Conservation (phyloP, 2,797 vertebrate species). For the Vespertilio murinus region DNA sequence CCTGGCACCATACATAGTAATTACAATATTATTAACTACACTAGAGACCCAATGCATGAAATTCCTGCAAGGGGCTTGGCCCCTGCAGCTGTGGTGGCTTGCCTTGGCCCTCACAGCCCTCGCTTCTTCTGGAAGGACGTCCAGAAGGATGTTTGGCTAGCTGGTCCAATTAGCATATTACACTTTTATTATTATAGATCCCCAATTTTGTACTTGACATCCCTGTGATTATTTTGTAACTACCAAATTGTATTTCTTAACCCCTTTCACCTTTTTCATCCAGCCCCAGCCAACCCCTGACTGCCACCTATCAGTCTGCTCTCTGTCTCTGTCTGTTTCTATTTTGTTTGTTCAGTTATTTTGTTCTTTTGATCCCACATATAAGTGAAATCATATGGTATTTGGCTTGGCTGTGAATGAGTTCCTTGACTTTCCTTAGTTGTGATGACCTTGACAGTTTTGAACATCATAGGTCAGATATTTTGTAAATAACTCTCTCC, state of each 20-base stretch:
- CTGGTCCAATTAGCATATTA: no score
- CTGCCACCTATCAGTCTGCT: background rate
- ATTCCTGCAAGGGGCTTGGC: no score
- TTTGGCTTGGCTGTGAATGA: background rate
- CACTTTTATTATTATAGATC: no score
- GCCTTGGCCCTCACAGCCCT: no score
- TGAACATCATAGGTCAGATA: background rate
- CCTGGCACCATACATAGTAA: no score
- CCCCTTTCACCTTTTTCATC: background rate
- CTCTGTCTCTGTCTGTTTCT: background rate
- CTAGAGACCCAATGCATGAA: no score
- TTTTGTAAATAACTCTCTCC: background rate
- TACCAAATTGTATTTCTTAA: background rate
- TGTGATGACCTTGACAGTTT: background rate
- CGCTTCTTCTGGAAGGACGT: no score
- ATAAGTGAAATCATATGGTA: background rate
- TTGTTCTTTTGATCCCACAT: background rate
- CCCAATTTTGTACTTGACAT: background rate
- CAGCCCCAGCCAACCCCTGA: background rate
- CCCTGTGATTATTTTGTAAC: background rate
- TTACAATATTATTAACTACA: background rate
- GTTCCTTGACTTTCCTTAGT: background rate
- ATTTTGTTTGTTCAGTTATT: background rate
- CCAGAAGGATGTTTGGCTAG: no score
- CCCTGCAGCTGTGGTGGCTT: no score